Evolutionary conservation across 2,797 vertebrate genomes (phyloP).

Genomic region (Cynodonichthys magdalenae): DNA sequence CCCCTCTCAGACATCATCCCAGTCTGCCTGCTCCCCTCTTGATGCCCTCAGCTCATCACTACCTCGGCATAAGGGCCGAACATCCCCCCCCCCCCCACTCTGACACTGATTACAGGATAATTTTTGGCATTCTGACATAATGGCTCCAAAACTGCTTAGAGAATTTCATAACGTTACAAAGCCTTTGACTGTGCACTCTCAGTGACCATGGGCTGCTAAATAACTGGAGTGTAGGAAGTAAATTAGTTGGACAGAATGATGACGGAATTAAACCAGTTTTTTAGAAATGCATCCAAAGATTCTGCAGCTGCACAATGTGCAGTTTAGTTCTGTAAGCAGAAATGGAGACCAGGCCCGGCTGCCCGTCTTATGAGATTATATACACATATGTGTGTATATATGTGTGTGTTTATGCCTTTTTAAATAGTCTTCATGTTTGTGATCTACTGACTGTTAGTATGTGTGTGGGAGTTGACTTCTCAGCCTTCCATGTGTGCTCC

Average conservation of each 20-base stretch:
- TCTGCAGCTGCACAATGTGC: constrained; percentile 42
- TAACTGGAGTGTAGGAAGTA: constrained; percentile 66
- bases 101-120: constrained; percentile 72
- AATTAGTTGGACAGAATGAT: constrained; percentile 60
- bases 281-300: constrained; percentile 53
- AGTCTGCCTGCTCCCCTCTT: constrained; percentile 48
- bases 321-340: constrained; percentile 38
- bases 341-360: constrained; percentile 49
- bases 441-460: constrained; percentile 56
- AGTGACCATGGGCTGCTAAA: constrained; percentile 60
- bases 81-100: constrained; percentile 46
- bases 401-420: constrained; percentile 18
- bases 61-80: constrained; percentile 37
- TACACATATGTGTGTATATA: constrained; percentile 15
- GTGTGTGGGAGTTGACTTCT: constrained; percentile 64
- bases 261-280: constrained; percentile 52
- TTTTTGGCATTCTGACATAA: constrained; percentile 58
- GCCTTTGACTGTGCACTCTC: constrained; percentile 65
- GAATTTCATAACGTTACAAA: constrained; percentile 64
- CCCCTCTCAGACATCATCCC: constrained; percentile 49
- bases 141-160: constrained; percentile 60
- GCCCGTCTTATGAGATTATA: constrained; percentile 41
- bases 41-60: constrained; percentile 50
- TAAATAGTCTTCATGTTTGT: constrained; percentile 56
- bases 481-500: constrained; percentile 65